phyloP scores from a whole-genome alignment of 2,888 invertebrate species.

The Copidosoma aretas region DNA sequence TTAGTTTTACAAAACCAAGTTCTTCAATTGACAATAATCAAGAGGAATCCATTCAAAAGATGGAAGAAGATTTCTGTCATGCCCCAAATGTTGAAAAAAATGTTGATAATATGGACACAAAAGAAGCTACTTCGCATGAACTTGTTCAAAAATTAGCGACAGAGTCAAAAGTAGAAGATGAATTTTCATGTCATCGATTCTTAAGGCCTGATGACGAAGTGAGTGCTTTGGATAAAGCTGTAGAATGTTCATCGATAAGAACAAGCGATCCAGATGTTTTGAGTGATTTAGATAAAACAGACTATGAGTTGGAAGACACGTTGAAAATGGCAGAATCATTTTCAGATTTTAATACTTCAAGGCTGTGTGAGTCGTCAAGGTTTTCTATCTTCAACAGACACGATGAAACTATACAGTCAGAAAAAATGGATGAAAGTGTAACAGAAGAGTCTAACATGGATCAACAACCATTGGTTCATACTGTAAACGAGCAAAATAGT shows the following conservation, averaged over 20 bases:
- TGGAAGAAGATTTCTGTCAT: constrained; percentile 4
- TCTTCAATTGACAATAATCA: background rate
- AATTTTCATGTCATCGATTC: background rate
- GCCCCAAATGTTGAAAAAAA: too few species aligned
- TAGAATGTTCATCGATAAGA: background rate
- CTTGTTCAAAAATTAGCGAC: background rate
- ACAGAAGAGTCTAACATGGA: background rate
- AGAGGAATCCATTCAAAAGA: background rate
- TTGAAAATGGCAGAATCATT: constrained; percentile 38
- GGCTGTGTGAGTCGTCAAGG: constrained; percentile 10
- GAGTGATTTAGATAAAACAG: background rate
- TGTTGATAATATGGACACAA: too few species aligned
- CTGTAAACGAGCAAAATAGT: background rate
- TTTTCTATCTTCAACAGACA: background rate
- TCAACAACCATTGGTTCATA: background rate
- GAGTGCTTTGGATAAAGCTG: background rate
- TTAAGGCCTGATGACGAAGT: constrained; percentile 1
- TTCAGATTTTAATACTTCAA: constrained; percentile 34
- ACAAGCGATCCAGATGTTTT: constrained; percentile 1
- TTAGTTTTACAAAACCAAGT: background rate
- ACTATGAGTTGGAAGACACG: constrained; percentile 28
- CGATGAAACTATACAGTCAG: background rate
- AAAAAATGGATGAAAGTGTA: constrained; percentile 10
- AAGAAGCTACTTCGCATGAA: too few species aligned
- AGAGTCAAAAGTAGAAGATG: constrained; percentile 10